A percentile compares a stretch with the other conserved stretches of the same genome.
Conservation (phyloP, 2,113 vertebrate genomes). For the Macquaria australasica region DNA sequence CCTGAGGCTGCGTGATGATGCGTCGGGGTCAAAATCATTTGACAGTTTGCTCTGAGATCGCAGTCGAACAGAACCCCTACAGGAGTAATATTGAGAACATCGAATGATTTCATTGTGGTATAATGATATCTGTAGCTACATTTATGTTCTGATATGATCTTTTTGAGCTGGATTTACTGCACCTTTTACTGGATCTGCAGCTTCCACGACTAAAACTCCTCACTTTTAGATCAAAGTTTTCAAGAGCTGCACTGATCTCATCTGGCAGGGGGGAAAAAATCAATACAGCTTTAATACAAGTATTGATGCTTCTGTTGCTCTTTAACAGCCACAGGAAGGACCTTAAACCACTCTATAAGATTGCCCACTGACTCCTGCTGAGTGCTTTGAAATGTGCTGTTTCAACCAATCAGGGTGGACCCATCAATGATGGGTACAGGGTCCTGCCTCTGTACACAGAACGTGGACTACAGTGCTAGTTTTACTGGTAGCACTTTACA, state of each 20-base stretch:
- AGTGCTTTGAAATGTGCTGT: slow-evolving; percentile 5
- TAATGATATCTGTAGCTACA: not conserved
- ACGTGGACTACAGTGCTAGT: not conserved
- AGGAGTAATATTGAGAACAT: slow-evolving; percentile 17
- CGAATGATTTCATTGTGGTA: not conserved
- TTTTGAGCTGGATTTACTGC: not conserved
- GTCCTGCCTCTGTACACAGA: not conserved
- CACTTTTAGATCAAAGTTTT: slow-evolving; percentile 47
- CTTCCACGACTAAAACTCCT: slow-evolving; percentile 70
- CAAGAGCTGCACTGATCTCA: slow-evolving; percentile 31
- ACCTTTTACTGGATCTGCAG: slow-evolving; percentile 76
- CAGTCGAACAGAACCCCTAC: slow-evolving; percentile 76
- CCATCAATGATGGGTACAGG: not conserved
- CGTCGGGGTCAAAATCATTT: slow-evolving; percentile 48
- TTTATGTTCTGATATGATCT: not conserved
- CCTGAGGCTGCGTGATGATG: slow-evolving; percentile 57
- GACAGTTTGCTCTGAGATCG: slow-evolving; percentile 76
- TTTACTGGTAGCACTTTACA: not conserved
- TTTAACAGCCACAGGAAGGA: not conserved
- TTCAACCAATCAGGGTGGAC: not conserved
- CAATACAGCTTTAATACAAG: not conserved
- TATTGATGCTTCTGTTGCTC: not conserved
- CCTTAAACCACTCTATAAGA: not conserved
- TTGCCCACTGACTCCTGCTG: slow-evolving; percentile 3
- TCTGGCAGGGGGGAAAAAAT: slow-evolving; percentile 52